Evolutionary conservation across 2,888 invertebrate genomes (phyloP).

Genomic region (Drosophila recens): DNA sequence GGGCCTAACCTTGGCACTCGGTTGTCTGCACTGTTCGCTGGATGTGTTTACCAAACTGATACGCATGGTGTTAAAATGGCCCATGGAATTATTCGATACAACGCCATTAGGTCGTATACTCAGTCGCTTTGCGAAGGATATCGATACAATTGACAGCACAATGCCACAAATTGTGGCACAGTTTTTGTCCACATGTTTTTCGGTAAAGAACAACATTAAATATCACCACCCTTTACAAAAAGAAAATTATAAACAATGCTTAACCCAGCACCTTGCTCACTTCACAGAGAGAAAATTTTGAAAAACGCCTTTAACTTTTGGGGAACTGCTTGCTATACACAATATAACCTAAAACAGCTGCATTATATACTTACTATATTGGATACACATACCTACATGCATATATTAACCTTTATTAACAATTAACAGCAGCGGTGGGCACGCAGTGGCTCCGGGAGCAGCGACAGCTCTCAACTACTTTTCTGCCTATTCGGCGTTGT

Average conservation of each 20-base stretch:
- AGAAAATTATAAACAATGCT: background rate
- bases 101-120: conserved; percentile 92
- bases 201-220: conserved; percentile 83
- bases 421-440: conserved; percentile 5
- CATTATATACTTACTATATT: conserved; percentile 4
- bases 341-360: conserved; percentile 9
- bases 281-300: background rate
- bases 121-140: conserved; percentile 88
- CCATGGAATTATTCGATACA: conserved; percentile 92
- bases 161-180: conserved; percentile 85
- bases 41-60: conserved; percentile 88
- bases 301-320: background rate
- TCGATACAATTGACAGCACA: conserved; percentile 87
- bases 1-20: conserved; percentile 85
- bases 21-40: conserved; percentile 87
- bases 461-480: too few relatives aligned
- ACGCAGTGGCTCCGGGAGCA: too few relatives aligned
- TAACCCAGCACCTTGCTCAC: conserved; percentile 11
- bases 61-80: conserved; percentile 88
- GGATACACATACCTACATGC: background rate
- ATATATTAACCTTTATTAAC: conserved; percentile 6
- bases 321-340: background rate
- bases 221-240: background rate
- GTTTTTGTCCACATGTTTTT: conserved; percentile 85
- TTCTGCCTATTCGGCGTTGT: too few relatives aligned